Base-by-base conservation (phyloP, 2,888 invertebrate species). In the Cinara cedri region DNA sequence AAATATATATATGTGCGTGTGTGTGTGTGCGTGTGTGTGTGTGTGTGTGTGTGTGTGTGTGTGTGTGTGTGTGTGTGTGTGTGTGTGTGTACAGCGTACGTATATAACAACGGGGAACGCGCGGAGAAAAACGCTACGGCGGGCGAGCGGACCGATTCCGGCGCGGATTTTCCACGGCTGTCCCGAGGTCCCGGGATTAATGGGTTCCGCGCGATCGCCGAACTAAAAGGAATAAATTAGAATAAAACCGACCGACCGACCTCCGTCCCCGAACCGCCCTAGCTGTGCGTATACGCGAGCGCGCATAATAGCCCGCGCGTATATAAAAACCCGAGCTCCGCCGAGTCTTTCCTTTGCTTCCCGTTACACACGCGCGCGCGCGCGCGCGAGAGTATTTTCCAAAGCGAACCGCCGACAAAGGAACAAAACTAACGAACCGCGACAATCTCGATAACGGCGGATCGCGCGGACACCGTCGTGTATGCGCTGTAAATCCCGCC, bases 121-220 rank as follows among this genome's bases (percentile, higher is more conserved):
- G 42, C 21, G 57, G 54, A 16, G 46, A 34, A 34, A 34, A 34
- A 34, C 6, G 34, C n/a, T n/a, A 34, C 3, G 3, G 34, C 34
- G 34, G 34, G 54, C 21, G 76, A 55, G 46, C 66, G 66, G 24
- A 21, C 76, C 66, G 16, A 68, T 60, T 68, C 55, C 66, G 76
- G 55, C 16, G 55, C 16, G 46, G 66, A 68, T 76, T 75, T 76
- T 76, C 76, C 55, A 55, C 66, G 46, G 57, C 46, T 70, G 49
- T 78, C 68, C 68, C 68, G 60, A 57, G 34, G 66, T 66, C 76
- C 26, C 57, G 34, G 78, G 68, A 78, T 78, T 78, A 78, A 78
- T 78, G 78, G 78, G 78, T 78, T 78, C 68, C 68, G 68, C 78
- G 78, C 78, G 78, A 78, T 78, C 78, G 68, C 78, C 68, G 66